A percentile compares a stretch with the other conserved stretches of the same genome.
Evolutionary conservation across 2,888 invertebrate species (phyloP).

Genomic region (Agrotis exclamationis): DNA sequence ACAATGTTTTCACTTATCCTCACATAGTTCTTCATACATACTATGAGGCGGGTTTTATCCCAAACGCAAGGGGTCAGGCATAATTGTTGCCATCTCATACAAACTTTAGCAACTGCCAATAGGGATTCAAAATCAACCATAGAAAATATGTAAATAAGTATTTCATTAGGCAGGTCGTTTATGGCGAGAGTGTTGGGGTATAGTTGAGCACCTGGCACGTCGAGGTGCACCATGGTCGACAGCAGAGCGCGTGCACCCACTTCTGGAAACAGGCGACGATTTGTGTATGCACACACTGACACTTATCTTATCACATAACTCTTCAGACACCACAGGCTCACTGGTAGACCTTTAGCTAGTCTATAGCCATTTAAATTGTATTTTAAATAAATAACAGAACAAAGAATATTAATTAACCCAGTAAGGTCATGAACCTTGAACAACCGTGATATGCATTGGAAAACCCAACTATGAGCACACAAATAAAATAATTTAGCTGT

Average conservation of each 20-base stretch:
- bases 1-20: conserved; percentile 89
- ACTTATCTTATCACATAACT: conserved; percentile 34
- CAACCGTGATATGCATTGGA: conserved; percentile 66
- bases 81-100: conserved; percentile 88
- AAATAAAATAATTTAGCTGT: conserved; percentile 54
- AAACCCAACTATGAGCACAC: conserved; percentile 42
- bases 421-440: conserved; percentile 82
- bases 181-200: conserved; percentile 80
- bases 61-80: conserved; percentile 88
- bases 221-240: conserved; percentile 87
- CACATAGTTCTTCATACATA: conserved; percentile 90
- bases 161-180: conserved; percentile 90
- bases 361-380: conserved; percentile 39
- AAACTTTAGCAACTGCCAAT: conserved; percentile 87
- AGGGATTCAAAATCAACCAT: conserved; percentile 90
- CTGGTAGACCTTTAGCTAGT: conserved; percentile 22
- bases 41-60: conserved; percentile 89
- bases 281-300: conserved; percentile 43
- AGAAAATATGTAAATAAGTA: conserved; percentile 89
- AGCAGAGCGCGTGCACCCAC: conserved; percentile 70
- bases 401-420: conserved; percentile 74
- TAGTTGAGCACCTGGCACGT: conserved; percentile 83
- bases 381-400: conserved; percentile 61
- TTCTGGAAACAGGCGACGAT: conserved; percentile 76
- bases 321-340: conserved; percentile 43